A percentile compares a stretch with the other conserved stretches of the same genome.
Evolutionary conservation across 2,113 vertebrate genomes (phyloP).

Genomic region (Hypanus sabinus): DNA sequence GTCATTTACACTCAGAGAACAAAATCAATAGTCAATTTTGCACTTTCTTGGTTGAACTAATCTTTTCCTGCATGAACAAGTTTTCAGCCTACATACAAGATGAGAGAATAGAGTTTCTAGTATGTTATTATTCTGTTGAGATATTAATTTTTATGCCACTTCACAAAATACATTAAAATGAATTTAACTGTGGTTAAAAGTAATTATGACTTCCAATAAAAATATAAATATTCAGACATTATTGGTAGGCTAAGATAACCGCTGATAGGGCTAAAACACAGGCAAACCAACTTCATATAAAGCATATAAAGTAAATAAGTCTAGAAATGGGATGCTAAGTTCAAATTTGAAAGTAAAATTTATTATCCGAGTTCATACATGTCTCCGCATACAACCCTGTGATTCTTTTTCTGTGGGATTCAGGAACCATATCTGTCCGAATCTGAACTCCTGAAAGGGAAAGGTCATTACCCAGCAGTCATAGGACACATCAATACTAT

Average conservation of each 20-base stretch:
- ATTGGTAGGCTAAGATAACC: background rate
- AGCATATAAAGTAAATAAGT: background rate
- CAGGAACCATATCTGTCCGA: too few relatives aligned
- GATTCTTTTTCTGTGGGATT: too few relatives aligned
- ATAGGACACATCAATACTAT: too few relatives aligned
- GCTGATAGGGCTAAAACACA: background rate
- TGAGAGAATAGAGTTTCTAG: background rate
- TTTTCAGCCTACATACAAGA: background rate
- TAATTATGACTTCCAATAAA: background rate
- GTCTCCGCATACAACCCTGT: too few relatives aligned
- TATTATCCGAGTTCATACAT: too few relatives aligned
- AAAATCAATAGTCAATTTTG: slow-evolving; percentile 32
- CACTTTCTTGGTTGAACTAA: background rate
- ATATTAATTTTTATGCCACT: background rate
- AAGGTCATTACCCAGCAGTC: too few relatives aligned
- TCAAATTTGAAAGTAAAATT: too few relatives aligned
- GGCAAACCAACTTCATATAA: background rate
- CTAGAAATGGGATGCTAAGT: too few relatives aligned
- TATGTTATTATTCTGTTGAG: background rate
- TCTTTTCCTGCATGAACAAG: slow-evolving; percentile 1
- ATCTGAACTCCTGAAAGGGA: too few relatives aligned
- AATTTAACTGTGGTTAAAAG: background rate
- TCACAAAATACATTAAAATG: background rate
- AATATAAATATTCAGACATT: background rate
- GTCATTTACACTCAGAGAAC: slow-evolving; percentile 20